These are phyloP conservation scores for Pecten maximus DNA, from an alignment of 2,888 invertebrate species.

Conservation along the genomic window DNA sequence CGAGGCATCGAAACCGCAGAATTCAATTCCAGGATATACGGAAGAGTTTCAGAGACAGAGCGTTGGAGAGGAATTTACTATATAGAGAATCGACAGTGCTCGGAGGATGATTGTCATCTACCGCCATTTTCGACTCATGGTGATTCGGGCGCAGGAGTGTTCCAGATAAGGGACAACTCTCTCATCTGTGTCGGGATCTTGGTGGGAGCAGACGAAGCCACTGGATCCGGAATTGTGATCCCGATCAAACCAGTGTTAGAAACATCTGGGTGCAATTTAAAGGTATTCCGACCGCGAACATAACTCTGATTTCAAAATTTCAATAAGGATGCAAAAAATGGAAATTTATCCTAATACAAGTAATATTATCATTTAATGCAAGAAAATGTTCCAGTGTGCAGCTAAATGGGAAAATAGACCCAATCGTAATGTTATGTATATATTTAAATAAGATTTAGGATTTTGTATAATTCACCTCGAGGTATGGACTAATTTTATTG, in stretches of 20 bases:
- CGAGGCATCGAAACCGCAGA: neutral
- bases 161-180: neutral
- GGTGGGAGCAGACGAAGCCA: neutral
- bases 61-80: neutral
- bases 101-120: neutral
- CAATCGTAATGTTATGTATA: no score
- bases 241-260: neutral
- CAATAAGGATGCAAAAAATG: no score
- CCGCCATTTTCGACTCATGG: neutral
- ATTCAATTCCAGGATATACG: neutral
- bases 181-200: neutral
- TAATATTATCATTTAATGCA: no score
- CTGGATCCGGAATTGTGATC: neutral
- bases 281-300: neutral
- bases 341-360: no score
- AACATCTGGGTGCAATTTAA: neutral
- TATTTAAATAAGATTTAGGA: no score
- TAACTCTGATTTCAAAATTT: no score
- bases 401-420: no score
- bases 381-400: no score
- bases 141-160: neutral
- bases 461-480: no score
- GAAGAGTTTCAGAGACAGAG: neutral
- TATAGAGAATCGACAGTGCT: neutral
- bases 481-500: no score